Base-by-base conservation (phyloP, 1,140 invertebrate genomes). In the Aphis craccivora region DNA sequence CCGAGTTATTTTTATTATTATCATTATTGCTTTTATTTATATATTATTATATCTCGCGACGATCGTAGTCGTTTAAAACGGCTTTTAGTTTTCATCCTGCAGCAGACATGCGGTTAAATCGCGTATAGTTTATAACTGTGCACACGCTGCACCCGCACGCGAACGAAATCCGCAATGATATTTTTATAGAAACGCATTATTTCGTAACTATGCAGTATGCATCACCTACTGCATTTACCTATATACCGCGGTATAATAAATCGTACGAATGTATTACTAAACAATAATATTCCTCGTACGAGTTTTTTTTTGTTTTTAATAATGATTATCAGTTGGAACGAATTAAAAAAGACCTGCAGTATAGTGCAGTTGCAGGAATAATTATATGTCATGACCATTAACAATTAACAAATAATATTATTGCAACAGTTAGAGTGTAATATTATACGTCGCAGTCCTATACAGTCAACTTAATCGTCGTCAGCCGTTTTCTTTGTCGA, bases 1-100 rank as follows among this genome's bases (percentile, higher is more conserved):
- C 83, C 22, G 23, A 84, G 83, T 84, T 84, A 84, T 84, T 84
- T 84, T 84, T 84, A 40, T 84, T 84, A 84, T 84, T 86, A 37
- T 83, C 30, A 67, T 76, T 76, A 76, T 35, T 76, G 60, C 60
- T 76, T 76, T 76, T 76, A n/a, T 76, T 30, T 30, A 30, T 60
- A 55, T 43, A 43, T 43, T 84, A 84, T 84, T 84, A 40, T 43
- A 84, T 84, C 35, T 84, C 2, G 81, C 37, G 84, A 86, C 84
- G 84, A 86, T 86, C 84, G n/a, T 86, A 43, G 40, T 86, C 84
- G 40, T 86, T 86, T 14, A 37, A 67, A 84, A 43, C 37, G 81
- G 81, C 81, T 84, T 84, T 84, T 84, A 37, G 81, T 84, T 84
- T 84, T 84, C 22, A 84, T 84, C 81, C 81, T 40, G 37, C 37